These are phyloP conservation scores for Neosilurus hyrtlii DNA, from an alignment of 2,797 vertebrate genomes.

Conservation along the genomic window DNA sequence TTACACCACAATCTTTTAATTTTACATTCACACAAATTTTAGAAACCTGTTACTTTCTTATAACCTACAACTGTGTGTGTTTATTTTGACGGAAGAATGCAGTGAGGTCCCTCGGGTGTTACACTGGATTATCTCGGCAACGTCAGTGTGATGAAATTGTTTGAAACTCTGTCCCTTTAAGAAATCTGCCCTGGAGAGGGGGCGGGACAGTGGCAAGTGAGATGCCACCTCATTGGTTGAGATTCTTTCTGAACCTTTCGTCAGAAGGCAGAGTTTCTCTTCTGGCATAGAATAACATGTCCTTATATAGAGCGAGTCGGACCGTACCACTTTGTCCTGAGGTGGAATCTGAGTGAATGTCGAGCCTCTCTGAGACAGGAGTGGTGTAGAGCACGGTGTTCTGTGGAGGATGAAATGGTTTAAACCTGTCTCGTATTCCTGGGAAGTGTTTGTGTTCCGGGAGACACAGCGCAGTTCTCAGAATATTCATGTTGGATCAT, in stretches of 20 bases:
- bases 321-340: conserved; percentile 65
- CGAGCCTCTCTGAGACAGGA: neutral
- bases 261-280: conserved; percentile 70
- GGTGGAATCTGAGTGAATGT: conserved; percentile 9
- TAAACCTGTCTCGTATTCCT: neutral
- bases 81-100: no score
- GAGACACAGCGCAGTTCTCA: neutral
- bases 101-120: neutral
- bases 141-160: neutral
- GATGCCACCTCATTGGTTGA: conserved; percentile 63
- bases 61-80: neutral
- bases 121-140: conserved; percentile 41
- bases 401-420: neutral
- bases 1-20: neutral
- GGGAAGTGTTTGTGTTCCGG: no score
- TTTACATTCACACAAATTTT: neutral
- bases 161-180: conserved; percentile 70
- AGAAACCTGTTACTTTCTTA: neutral
- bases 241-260: conserved; percentile 55
- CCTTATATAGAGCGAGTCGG: conserved; percentile 76
- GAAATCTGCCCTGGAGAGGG: conserved; percentile 61
- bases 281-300: conserved; percentile 81
- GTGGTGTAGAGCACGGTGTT: neutral
- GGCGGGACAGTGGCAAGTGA: conserved; percentile 63
- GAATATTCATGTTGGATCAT: no score